Conservation (phyloP, 1,140 invertebrate species). For the Riptortus pedestris region DNA sequence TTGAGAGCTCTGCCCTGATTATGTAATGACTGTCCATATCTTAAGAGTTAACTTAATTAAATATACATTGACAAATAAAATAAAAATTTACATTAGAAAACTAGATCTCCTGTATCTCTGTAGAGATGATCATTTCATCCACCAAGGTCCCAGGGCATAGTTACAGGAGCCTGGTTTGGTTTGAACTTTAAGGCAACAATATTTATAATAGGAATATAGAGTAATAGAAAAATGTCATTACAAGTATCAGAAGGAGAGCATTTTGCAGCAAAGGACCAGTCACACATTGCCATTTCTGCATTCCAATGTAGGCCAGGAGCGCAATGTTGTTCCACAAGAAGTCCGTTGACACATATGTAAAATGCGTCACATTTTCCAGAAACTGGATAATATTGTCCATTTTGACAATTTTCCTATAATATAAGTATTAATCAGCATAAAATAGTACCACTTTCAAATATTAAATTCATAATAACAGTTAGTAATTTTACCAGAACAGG, state of each 20-base stretch:
- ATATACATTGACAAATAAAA: no score
- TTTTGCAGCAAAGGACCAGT: slow-evolving; percentile 48
- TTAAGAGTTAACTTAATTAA: no score
- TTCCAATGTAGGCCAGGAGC: slow-evolving; percentile 60
- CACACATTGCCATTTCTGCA: slow-evolving; percentile 50
- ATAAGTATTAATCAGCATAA: slow-evolving; percentile 17
- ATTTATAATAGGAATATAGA: no score
- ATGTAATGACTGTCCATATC: no score
- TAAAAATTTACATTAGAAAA: no score
- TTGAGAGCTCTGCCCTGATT: no score
- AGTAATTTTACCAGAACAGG: not conserved
- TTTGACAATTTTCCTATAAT: slow-evolving; percentile 30
- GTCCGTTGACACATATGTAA: slow-evolving; percentile 56
- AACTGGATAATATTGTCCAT: slow-evolving; percentile 48
- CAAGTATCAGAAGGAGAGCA: slow-evolving; percentile 31
- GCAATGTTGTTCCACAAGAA: slow-evolving; percentile 52
- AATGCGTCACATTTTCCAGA: slow-evolving; percentile 50
- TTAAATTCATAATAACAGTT: not conserved
- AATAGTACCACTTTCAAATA: not conserved
- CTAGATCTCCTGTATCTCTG: no score
- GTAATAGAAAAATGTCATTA: no score
- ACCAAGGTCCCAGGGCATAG: no score
- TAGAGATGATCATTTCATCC: no score
- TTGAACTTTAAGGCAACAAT: no score
- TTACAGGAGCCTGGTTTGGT: no score